Evolutionary conservation across 2,797 vertebrate genomes (phyloP).

Genomic region (Thaleichthys pacificus): DNA sequence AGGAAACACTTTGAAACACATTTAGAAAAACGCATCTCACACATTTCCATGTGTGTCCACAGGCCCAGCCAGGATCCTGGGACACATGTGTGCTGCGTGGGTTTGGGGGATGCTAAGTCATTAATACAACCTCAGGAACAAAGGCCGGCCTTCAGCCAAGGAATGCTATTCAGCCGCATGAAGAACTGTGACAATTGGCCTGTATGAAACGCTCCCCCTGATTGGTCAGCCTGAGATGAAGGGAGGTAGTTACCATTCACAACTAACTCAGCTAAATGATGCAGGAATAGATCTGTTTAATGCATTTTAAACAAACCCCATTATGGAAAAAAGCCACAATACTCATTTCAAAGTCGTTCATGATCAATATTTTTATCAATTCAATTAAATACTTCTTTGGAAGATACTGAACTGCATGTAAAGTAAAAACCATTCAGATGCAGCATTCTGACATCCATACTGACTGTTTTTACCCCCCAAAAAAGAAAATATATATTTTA

Average conservation of each 20-base stretch:
- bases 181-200: conserved; percentile 59
- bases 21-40: conserved; percentile 47
- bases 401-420: too few species aligned
- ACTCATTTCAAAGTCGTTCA: too few species aligned
- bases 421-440: neutral
- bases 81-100: conserved; percentile 60
- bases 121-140: conserved; percentile 54
- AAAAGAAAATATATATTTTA: conserved; percentile 5
- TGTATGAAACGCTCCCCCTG: conserved; percentile 52
- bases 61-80: conserved; percentile 43
- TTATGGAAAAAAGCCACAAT: conserved; percentile 7
- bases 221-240: conserved; percentile 34
- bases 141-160: conserved; percentile 54
- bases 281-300: conserved; percentile 49
- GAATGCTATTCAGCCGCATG: conserved; percentile 64
- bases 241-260: conserved; percentile 28
- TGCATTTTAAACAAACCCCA: conserved; percentile 11
- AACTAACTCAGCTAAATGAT: conserved; percentile 50
- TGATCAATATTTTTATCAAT: neutral
- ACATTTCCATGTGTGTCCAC: conserved; percentile 33
- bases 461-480: neutral
- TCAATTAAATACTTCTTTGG: neutral
- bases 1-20: conserved; percentile 48
- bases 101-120: conserved; percentile 51
- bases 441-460: neutral